Percentiles rank a stretch among this genome's conserved stretches.
Conservation (phyloP, 2,888 invertebrate genomes). For the Coecobrya sp. region DNA sequence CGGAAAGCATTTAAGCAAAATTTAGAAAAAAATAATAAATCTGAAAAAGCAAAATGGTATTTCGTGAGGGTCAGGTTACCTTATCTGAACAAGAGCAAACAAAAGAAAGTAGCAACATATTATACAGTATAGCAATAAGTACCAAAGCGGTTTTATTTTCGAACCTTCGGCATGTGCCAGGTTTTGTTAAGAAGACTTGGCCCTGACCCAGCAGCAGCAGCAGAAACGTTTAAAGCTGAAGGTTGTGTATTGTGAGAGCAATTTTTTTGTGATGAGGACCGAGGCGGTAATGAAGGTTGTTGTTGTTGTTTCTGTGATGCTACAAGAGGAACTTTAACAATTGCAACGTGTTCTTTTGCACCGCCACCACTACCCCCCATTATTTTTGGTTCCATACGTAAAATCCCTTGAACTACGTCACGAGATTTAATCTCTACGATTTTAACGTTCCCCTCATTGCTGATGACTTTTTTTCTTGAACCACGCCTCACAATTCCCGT, state of each 20-base stretch:
- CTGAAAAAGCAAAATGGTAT: constrained; percentile 48
- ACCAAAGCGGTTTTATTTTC: constrained; percentile 71
- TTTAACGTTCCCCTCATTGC: constrained; percentile 85
- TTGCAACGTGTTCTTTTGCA: constrained; percentile 83
- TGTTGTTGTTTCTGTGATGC: constrained; percentile 78
- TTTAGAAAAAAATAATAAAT: constrained; percentile 43
- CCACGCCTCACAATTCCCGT: constrained; percentile 53
- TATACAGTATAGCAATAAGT: constrained; percentile 45
- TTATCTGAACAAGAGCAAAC: constrained; percentile 56
- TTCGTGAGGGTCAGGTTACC: constrained; percentile 77
- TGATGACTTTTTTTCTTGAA: constrained; percentile 74
- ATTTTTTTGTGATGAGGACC: constrained; percentile 77
- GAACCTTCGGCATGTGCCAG: constrained; percentile 84
- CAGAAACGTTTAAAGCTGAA: constrained; percentile 80
- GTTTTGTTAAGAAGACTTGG: constrained; percentile 81
- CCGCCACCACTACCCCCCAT: constrained; percentile 63
- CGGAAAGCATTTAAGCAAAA: constrained; percentile 54
- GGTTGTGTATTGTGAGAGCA: constrained; percentile 67
- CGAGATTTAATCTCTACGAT: constrained; percentile 91
- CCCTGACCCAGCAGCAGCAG: constrained; percentile 81
- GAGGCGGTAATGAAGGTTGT: constrained; percentile 57
- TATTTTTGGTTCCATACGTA: constrained; percentile 88
- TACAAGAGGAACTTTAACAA: constrained; percentile 84
- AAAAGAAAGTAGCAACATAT: constrained; percentile 33
- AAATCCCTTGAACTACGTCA: constrained; percentile 91